These are phyloP conservation scores for Psephotus haematonotus DNA, from an alignment of 2,113 vertebrate genomes.

Conservation along the genomic window DNA sequence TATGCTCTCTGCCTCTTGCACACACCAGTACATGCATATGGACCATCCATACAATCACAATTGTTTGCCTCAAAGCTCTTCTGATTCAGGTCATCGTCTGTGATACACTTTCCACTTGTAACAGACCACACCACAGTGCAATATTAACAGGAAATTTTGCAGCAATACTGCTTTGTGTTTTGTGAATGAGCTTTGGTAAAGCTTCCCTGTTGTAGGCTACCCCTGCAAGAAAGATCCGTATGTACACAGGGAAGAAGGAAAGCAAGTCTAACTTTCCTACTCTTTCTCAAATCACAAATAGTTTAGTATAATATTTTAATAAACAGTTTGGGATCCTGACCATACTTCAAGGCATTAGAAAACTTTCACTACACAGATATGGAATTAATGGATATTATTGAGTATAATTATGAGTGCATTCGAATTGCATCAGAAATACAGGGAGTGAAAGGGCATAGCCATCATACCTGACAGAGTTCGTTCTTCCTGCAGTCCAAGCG, in stretches of 20 bases:
- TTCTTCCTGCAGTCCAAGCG: neutral
- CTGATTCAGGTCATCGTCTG: neutral
- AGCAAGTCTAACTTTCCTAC: neutral
- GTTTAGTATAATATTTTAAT: neutral
- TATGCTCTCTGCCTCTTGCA: neutral
- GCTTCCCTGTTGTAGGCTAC: neutral
- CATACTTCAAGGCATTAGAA: neutral
- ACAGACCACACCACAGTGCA: neutral
- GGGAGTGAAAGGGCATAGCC: neutral
- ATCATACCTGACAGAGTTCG: neutral
- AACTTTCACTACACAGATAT: neutral
- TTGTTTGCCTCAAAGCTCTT: neutral
- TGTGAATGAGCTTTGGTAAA: neutral
- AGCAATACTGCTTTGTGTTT: neutral
- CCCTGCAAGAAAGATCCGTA: neutral
- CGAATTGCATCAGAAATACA: neutral
- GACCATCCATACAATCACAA: neutral
- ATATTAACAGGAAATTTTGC: neutral
- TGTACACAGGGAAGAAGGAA: neutral
- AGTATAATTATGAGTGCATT: neutral
- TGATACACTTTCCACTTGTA: neutral
- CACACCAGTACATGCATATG: neutral
- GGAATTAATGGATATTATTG: neutral
- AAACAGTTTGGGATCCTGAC: neutral
- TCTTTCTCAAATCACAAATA: neutral